Evolutionary conservation across 2,888 invertebrate species (phyloP).

Genomic region (Pardosa pseudoannulata): DNA sequence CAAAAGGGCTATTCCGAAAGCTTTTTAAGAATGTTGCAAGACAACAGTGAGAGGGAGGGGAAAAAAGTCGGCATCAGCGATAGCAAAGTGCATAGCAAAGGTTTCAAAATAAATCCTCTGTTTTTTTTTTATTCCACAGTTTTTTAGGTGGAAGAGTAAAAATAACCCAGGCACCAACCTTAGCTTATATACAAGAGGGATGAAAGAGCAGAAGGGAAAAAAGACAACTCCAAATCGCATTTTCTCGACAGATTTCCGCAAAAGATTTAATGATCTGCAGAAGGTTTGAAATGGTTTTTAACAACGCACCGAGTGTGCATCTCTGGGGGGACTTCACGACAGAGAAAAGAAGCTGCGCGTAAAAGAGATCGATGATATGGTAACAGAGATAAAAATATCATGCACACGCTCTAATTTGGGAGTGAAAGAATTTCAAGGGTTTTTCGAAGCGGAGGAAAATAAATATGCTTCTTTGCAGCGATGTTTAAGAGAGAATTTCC

Average conservation of each 20-base stretch:
- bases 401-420: slow-evolving; percentile 3
- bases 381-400: not conserved
- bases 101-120: not conserved
- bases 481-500: no score
- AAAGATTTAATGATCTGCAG: slow-evolving; percentile 15
- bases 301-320: not conserved
- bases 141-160: not conserved
- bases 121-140: not conserved
- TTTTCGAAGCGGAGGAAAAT: no score
- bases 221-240: not conserved
- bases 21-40: not conserved
- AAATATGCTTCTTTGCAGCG: no score
- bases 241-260: slow-evolving; percentile 3
- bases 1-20: no score
- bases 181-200: not conserved
- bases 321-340: not conserved
- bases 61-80: not conserved
- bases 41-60: not conserved
- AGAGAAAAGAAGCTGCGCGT: not conserved
- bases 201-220: not conserved
- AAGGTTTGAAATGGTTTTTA: slow-evolving; percentile 14
- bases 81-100: not conserved
- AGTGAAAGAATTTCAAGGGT: not conserved
- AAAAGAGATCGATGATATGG: slow-evolving; percentile 3
- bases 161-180: not conserved